These are phyloP conservation scores for Diogma glabrata DNA, from an alignment of 2,888 invertebrate species.

Conservation along the genomic window DNA sequence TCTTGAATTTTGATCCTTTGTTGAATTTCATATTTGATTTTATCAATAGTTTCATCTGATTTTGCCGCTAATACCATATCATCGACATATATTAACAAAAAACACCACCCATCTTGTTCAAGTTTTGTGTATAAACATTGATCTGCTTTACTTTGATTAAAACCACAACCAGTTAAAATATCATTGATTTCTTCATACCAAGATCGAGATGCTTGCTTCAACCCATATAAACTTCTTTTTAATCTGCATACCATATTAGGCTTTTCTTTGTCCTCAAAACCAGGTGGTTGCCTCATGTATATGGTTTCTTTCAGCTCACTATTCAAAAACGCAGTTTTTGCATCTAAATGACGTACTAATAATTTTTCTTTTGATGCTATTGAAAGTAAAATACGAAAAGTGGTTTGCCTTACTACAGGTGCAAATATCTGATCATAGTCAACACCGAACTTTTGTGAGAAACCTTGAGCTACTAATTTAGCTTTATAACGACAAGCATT, in stretches of 20 bases:
- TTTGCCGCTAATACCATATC: not conserved
- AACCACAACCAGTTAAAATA: not conserved
- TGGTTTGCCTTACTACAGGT: too few relatives aligned
- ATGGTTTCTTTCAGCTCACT: not conserved
- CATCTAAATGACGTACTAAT: not conserved
- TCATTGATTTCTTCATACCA: not conserved
- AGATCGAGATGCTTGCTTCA: not conserved
- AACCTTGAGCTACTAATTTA: too few relatives aligned
- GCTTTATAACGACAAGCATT: too few relatives aligned
- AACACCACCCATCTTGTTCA: not conserved
- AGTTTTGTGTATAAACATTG: not conserved
- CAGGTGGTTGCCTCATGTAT: not conserved
- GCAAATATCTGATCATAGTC: too few relatives aligned
- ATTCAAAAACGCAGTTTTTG: not conserved
- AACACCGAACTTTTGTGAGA: too few relatives aligned
- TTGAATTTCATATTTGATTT: too few relatives aligned
- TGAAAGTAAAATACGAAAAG: too few relatives aligned
- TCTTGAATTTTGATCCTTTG: not conserved
- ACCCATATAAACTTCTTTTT: not conserved
- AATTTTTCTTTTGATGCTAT: too few relatives aligned
- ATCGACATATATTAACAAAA: not conserved
- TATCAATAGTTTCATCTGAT: not conserved
- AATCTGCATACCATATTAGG: not conserved
- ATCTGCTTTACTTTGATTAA: not conserved
- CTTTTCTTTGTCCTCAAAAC: not conserved